Conservation (phyloP, 92 coral and sea anemone genomes). For the Phenganax stokvisi region DNA sequence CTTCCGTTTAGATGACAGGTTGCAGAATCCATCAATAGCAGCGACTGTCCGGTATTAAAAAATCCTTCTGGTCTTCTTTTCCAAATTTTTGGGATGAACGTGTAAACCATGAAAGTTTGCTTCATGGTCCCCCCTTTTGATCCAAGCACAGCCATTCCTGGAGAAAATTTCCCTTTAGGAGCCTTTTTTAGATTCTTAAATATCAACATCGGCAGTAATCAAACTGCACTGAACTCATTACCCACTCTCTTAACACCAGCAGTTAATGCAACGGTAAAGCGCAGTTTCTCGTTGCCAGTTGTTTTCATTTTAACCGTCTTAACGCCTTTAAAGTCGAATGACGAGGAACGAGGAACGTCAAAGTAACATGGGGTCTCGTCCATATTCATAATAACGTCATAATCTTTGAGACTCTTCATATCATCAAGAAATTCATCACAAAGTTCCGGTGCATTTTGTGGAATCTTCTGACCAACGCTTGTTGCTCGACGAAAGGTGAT, state of each 20-base stretch:
- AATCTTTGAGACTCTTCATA: not conserved
- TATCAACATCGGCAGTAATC: conserved; percentile 46
- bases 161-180: conserved; percentile 32
- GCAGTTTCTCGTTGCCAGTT: conserved; percentile 47
- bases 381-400: conserved; percentile 46
- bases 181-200: conserved; percentile 43
- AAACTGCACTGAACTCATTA: conserved; percentile 38
- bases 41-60: conserved; percentile 41
- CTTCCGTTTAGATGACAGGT: conserved; percentile 43
- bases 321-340: conserved; percentile 44
- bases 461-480: conserved; percentile 21
- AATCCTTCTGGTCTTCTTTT: conserved; percentile 21
- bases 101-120: conserved; percentile 41
- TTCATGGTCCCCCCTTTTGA: conserved; percentile 38
- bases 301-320: conserved; percentile 47
- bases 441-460: conserved; percentile 1
- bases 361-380: conserved; percentile 47
- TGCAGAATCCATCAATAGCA: conserved; percentile 45
- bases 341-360: conserved; percentile 44
- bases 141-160: conserved; percentile 37
- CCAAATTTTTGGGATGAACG: conserved; percentile 30
- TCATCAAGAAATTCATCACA: not conserved
- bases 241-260: conserved; percentile 42
- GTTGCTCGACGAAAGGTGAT: conserved; percentile 1
- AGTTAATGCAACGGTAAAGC: conserved; percentile 50